Percentiles rank a stretch among this genome's conserved stretches.
phyloP scores from a whole-genome alignment of 2,797 vertebrate species.

The Lindbergichthys nudifrons region DNA sequence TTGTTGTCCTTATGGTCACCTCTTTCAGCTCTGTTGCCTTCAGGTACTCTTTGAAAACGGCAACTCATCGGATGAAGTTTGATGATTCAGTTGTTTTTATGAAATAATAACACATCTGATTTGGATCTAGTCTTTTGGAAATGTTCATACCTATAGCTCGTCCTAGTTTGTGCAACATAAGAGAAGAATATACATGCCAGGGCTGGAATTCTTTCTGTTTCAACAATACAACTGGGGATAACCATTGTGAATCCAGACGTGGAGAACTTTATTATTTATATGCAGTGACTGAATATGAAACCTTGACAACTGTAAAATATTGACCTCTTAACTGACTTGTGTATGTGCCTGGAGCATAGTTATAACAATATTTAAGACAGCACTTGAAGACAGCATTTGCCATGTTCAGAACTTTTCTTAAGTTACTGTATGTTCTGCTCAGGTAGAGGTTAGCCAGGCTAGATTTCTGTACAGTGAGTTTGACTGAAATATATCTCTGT shows the following conservation, averaged over 20 bases:
- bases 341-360: not conserved
- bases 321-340: not conserved
- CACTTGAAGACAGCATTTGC: conserved; percentile 11
- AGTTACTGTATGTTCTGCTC: not conserved
- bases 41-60: conserved; percentile 33
- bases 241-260: not conserved
- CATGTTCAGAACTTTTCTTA: conserved; percentile 8
- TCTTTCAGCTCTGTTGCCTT: conserved; percentile 41
- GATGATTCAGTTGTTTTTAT: not conserved
- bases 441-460: not conserved
- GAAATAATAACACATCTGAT: not conserved
- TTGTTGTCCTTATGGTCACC: conserved; percentile 38
- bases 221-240: not conserved
- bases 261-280: not conserved
- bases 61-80: not conserved
- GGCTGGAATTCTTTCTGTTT: not conserved
- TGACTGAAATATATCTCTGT: not conserved
- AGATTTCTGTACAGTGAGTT: not conserved
- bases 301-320: not conserved
- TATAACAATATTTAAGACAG: conserved; percentile 10
- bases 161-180: not conserved
- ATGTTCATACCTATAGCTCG: not conserved
- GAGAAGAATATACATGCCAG: not conserved
- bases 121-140: not conserved
- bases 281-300: not conserved